Percentiles rank a stretch among this genome's conserved stretches.
These are phyloP conservation scores for Platerodrilus igneus DNA, from an alignment of 2,888 invertebrate genomes.

Conservation along the genomic window DNA sequence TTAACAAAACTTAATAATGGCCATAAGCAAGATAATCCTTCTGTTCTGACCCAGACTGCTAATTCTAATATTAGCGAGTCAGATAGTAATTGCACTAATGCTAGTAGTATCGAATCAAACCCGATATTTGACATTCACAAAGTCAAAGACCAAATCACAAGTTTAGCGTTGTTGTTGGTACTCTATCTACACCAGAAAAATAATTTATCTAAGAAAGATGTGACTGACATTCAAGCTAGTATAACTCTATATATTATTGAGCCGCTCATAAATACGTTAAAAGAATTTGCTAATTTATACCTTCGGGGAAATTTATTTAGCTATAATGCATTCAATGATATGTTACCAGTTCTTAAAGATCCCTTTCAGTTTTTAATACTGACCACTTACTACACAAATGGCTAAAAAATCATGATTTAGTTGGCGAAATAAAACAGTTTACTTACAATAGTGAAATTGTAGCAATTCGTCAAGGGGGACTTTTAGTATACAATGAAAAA, in stretches of 20 bases:
- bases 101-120: no score
- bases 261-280: slow-evolving; percentile 9
- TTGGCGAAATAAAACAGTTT: slow-evolving; percentile 9
- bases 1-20: no score
- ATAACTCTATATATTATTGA: slow-evolving; percentile 5
- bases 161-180: no score
- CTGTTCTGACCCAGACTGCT: no score
- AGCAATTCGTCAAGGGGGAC: slow-evolving; percentile 8
- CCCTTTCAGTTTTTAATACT: slow-evolving; percentile 8
- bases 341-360: no score
- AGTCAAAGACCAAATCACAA: slow-evolving; percentile 6
- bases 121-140: not conserved
- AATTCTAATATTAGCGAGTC: no score
- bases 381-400: slow-evolving; percentile 14
- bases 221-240: slow-evolving; percentile 8
- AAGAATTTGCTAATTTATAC: slow-evolving; percentile 11
- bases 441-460: slow-evolving; percentile 12
- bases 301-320: slow-evolving; percentile 7
- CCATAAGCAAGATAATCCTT: no score
- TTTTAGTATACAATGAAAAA: slow-evolving; percentile 15
- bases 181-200: slow-evolving; percentile 9
- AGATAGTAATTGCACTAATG: no score
- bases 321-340: slow-evolving; percentile 10
- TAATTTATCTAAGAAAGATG: slow-evolving; percentile 11
- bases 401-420: slow-evolving; percentile 8